These are phyloP conservation scores for Apus apus DNA, from an alignment of 2,113 vertebrate species.

Conservation along the genomic window DNA sequence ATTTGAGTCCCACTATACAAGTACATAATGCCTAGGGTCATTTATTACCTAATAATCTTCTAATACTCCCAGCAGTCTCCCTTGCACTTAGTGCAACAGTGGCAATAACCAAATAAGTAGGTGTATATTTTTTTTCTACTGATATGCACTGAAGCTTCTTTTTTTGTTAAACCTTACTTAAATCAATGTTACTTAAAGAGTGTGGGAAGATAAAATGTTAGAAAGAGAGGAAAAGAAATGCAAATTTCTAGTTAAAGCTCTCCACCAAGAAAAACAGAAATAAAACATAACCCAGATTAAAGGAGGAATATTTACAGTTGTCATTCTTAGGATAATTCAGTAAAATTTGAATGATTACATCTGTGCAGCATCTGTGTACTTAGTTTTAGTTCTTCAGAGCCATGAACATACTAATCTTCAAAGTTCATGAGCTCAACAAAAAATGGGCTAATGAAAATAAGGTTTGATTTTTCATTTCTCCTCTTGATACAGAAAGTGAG, in stretches of 20 bases:
- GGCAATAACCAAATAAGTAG: background rate
- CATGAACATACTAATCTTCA: background rate
- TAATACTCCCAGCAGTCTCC: background rate
- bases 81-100: background rate
- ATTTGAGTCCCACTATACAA: background rate
- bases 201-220: background rate
- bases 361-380: background rate
- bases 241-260: background rate
- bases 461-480: background rate
- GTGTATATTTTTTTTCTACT: background rate
- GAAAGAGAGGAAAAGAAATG: background rate
- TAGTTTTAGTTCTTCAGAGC: background rate
- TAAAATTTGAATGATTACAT: background rate
- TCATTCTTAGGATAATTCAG: background rate
- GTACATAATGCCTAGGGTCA: background rate
- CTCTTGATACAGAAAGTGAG: background rate
- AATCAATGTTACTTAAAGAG: background rate
- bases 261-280: background rate
- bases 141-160: background rate
- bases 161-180: background rate
- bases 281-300: background rate
- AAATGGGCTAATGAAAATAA: background rate
- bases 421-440: background rate
- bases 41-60: background rate
- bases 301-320: background rate